phyloP scores from a whole-genome alignment of 2,888 invertebrate genomes.

The Phortica okadai region DNA sequence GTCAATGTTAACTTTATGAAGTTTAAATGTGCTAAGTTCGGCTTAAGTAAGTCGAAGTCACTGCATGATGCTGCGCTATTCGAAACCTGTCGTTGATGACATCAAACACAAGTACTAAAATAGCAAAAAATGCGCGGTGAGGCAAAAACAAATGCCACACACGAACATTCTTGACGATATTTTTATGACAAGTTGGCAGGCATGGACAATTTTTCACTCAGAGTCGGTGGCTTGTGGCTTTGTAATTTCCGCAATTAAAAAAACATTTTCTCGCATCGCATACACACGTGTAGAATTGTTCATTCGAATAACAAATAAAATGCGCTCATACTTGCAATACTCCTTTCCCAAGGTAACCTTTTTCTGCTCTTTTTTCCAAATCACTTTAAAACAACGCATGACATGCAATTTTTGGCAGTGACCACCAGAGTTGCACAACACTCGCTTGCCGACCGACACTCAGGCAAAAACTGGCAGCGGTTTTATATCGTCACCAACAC shows the following conservation, averaged over 20 bases:
- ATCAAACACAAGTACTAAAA: constrained; percentile 2
- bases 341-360: constrained; percentile 26
- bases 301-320: not conserved
- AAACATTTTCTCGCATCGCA: constrained; percentile 70
- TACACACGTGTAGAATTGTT: not conserved
- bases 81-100: constrained; percentile 34
- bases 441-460: not conserved
- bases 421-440: constrained; percentile 50
- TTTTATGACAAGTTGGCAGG: constrained; percentile 51
- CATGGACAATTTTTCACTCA: constrained; percentile 59
- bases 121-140: not conserved
- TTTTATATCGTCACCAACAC: too few relatives aligned
- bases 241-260: constrained; percentile 76
- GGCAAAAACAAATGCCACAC: constrained; percentile 64
- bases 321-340: too few relatives aligned
- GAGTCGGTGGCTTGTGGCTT: constrained; percentile 53
- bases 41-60: constrained; percentile 52
- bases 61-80: constrained; percentile 62
- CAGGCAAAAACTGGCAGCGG: too few relatives aligned
- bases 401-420: constrained; percentile 57
- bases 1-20: not conserved
- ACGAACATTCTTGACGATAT: constrained; percentile 60
- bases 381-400: constrained; percentile 48
- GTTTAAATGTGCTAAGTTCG: not conserved
- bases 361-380: constrained; percentile 4